phyloP scores from a whole-genome alignment of 2,113 vertebrate species.

The Centropus bengalensis region DNA sequence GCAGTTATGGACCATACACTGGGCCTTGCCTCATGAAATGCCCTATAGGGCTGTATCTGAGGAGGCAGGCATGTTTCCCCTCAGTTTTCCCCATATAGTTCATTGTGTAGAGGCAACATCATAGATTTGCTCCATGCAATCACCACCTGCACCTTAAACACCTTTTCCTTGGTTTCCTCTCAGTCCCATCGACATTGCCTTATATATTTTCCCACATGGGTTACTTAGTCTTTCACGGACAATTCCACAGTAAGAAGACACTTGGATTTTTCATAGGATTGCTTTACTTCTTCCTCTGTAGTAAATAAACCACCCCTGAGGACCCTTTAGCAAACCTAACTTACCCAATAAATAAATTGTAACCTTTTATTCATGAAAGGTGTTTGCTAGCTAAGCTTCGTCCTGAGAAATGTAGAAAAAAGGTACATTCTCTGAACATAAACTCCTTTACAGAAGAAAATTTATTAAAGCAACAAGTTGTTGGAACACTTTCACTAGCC shows the following conservation, averaged over 20 bases:
- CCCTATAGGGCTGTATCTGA: not conserved
- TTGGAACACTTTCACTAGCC: not conserved
- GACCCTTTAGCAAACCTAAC: not conserved
- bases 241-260: not conserved
- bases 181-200: not conserved
- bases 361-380: not conserved
- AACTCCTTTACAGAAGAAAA: not conserved
- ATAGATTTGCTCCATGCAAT: rapidly evolving
- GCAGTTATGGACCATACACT: not conserved
- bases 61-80: rapidly evolving
- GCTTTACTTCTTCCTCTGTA: not conserved
- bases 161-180: not conserved
- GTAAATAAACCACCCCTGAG: not conserved
- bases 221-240: not conserved
- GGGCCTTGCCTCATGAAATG: not conserved
- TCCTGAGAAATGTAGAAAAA: not conserved
- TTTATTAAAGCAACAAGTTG: not conserved
- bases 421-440: not conserved
- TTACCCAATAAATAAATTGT: rapidly evolving
- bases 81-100: not conserved
- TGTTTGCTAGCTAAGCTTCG: not conserved
- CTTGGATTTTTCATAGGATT: not conserved
- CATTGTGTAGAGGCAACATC: not conserved
- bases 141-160: not conserved
- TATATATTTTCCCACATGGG: not conserved